Evolutionary conservation across 2,888 invertebrate species (phyloP).

Genomic region (Chymomyza fuscimana): DNA sequence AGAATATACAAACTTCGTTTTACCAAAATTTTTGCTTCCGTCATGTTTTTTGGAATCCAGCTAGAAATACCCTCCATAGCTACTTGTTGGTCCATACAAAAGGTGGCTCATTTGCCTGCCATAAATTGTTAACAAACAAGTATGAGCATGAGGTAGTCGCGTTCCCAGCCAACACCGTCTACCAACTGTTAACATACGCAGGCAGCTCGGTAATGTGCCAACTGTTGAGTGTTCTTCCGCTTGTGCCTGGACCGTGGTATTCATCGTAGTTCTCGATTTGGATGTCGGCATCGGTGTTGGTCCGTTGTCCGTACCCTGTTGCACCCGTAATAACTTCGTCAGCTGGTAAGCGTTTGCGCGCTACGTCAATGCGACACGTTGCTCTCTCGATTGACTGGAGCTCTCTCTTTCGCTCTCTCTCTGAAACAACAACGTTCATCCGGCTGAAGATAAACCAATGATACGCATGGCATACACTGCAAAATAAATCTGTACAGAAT

Average conservation of each 20-base stretch:
- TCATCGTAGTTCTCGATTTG: background rate
- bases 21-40: background rate
- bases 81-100: background rate
- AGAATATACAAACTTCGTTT: background rate
- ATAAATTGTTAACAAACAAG: constrained; percentile 19
- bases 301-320: background rate
- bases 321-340: background rate
- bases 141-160: background rate
- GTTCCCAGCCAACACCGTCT: background rate
- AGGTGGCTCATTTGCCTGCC: constrained; percentile 4
- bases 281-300: background rate
- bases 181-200: background rate
- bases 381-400: constrained; percentile 17
- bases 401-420: constrained; percentile 11
- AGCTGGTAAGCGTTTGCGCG: constrained; percentile 4
- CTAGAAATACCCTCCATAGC: background rate
- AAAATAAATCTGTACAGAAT: background rate
- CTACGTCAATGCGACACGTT: constrained; percentile 6
- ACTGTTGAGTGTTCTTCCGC: constrained; percentile 77
- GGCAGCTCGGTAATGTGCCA: constrained; percentile 64
- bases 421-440: background rate
- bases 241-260: constrained; percentile 35
- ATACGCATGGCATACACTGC: background rate
- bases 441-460: background rate
- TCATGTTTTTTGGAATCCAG: background rate